Evolutionary conservation across 2,888 invertebrate species (phyloP), one percentile per base, ranked within the genome.

Genomic region (Scaptomyza reducta): DNA sequence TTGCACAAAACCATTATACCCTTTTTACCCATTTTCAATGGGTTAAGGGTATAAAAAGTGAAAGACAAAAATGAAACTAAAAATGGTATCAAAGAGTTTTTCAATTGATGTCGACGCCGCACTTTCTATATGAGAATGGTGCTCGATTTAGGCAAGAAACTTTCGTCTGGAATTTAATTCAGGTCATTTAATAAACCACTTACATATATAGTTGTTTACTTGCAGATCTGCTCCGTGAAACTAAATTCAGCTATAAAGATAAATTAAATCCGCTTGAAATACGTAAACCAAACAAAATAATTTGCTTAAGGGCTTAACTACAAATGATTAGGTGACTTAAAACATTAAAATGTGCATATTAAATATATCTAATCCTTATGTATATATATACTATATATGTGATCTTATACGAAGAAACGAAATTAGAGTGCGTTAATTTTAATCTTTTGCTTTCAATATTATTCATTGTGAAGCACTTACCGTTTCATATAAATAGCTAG

Each of bases 71-170:
- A 27, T 27, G 27, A 27, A 27, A 27, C 27, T 27, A 7, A 27
- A 27, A 27, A 27, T 27, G 27, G 83, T 76, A 82, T 81, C 83
- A 82, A 73, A 85, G 86, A 71, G 60, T 47, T 74, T 65, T 73
- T 33, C 58, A 53, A 42, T 61, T 65, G 65, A 59, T 62, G 75
- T 70, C 58, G 75, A 47, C 59, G 42, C 61, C 84, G 87, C 82
- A 87, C 82, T 82, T 82, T 82, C 66, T 57, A 76, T 76, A 69
- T 69, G 87, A 72, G 87, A 83, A 80, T 81, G 87, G 76, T 65
- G 70, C 55, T 61, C 76, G 56, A 80, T 72, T 68, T 27, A 10
- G 14, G 54, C 46, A 41, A 47, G 54, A 85, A 82, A 81, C 79
- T 82, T 86, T 69, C 62, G 40, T 61, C 68, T 35, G 62, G 41